Conservation (phyloP, 1,140 invertebrate genomes). For the Eurytemora carolleeae region DNA sequence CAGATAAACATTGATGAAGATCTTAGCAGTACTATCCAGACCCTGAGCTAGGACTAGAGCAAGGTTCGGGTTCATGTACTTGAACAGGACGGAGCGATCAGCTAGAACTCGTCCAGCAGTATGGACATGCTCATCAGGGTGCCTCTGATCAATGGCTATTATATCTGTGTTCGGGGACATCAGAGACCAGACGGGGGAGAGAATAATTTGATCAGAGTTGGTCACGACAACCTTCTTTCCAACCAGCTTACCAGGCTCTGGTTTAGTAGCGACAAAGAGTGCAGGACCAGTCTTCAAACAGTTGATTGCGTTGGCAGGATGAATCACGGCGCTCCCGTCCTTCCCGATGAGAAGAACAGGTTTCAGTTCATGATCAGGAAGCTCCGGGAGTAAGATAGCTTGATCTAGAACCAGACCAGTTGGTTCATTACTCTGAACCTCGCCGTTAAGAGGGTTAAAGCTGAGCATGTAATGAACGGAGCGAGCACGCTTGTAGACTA, state of each 20-base stretch:
- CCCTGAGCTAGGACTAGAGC: constrained; percentile 62
- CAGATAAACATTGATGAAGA: constrained; percentile 47
- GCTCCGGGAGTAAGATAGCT: constrained; percentile 4
- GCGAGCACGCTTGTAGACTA: not conserved
- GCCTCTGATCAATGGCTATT: constrained; percentile 29
- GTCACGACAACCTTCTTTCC: not conserved
- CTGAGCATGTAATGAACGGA: not conserved
- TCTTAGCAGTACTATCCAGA: constrained; percentile 30
- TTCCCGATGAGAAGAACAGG: constrained; percentile 4
- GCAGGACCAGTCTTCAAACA: not conserved
- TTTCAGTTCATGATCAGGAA: not conserved
- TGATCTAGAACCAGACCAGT: not conserved
- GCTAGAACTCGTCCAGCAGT: constrained; percentile 83
- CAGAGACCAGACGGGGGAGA: constrained; percentile 1
- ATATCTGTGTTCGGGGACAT: not conserved
- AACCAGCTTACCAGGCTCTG: not conserved
- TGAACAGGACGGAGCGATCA: constrained; percentile 90
- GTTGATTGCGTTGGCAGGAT: not conserved
- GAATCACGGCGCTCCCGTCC: not conserved
- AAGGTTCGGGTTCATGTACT: constrained; percentile 94
- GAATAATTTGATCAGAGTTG: not conserved
- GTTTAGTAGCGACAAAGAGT: not conserved
- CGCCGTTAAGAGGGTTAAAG: constrained; percentile 2
- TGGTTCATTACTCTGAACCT: not conserved
- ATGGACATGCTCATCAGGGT: constrained; percentile 64